phyloP scores from a whole-genome alignment of 53 echinoderm and acorn worm genomes.

The Holothuria scabra region DNA sequence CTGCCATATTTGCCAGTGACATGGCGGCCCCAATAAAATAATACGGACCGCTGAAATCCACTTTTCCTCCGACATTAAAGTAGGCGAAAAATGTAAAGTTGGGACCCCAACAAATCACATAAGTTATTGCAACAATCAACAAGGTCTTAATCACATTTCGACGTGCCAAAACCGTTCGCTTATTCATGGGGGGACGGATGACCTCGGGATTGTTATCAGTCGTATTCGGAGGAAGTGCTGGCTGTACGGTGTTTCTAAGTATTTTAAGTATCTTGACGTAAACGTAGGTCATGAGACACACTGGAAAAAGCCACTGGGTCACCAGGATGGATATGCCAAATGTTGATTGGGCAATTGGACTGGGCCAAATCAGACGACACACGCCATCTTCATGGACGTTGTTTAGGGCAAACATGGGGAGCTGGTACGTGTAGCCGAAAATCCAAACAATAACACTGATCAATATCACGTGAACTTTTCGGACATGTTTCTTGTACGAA shows the following conservation, averaged over 20 bases:
- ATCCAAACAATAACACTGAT: slow-evolving; percentile 48
- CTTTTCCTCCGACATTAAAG: slow-evolving; percentile 46
- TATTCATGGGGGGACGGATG: no score
- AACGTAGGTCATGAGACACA: slow-evolving; percentile 60
- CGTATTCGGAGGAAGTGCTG: neutral
- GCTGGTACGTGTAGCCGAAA: slow-evolving; percentile 51
- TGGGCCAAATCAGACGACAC: slow-evolving; percentile 68
- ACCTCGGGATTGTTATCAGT: neutral
- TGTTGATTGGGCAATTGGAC: slow-evolving; percentile 25
- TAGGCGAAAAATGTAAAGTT: slow-evolving; percentile 47
- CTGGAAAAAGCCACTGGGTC: slow-evolving; percentile 57
- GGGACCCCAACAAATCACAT: slow-evolving; percentile 61
- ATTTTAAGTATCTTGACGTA: slow-evolving; percentile 63
- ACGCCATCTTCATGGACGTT: slow-evolving; percentile 40
- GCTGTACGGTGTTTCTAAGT: slow-evolving; percentile 40
- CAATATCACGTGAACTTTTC: slow-evolving; percentile 1
- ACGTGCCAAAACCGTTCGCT: slow-evolving; percentile 22
- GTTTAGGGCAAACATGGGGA: slow-evolving; percentile 42
- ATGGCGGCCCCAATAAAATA: slow-evolving; percentile 48
- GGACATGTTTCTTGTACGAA: slow-evolving; percentile 35
- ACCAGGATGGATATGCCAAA: slow-evolving; percentile 67
- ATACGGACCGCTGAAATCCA: slow-evolving; percentile 51
- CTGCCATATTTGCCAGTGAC: slow-evolving; percentile 47
- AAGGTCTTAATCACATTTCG: slow-evolving; percentile 64
- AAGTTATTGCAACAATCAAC: slow-evolving; percentile 42